Percentiles rank a stretch among this genome's conserved stretches.
phyloP scores from a whole-genome alignment of 2,797 vertebrate species.

The Neosilurus hyrtlii region DNA sequence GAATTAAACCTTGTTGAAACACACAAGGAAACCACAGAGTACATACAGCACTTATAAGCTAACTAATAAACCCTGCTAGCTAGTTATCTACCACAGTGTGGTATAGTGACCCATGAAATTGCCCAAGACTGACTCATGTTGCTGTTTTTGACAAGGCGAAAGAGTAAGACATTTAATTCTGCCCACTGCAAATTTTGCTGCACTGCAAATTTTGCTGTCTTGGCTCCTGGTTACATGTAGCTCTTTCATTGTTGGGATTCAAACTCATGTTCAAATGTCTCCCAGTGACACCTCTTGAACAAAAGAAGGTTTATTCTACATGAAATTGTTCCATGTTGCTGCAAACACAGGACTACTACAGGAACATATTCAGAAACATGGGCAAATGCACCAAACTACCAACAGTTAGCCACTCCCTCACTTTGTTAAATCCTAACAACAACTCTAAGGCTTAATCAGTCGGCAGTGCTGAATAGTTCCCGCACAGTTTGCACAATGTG shows the following conservation, averaged over 20 bases:
- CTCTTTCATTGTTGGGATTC: not conserved
- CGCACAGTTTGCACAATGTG: constrained; percentile 24
- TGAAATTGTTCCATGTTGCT: not conserved
- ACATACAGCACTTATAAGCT: not conserved
- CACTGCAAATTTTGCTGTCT: not conserved
- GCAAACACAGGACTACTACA: not conserved
- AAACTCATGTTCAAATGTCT: not conserved
- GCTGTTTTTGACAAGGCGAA: not conserved
- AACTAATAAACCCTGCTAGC: not conserved
- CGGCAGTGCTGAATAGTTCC: constrained; percentile 48
- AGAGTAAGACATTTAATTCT: not conserved
- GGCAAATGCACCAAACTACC: constrained; percentile 26
- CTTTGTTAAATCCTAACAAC: constrained; percentile 49
- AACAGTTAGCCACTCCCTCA: constrained; percentile 36
- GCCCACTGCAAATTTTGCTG: not conserved
- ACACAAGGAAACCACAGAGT: not conserved
- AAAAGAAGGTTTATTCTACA: not conserved
- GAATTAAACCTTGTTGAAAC: too few relatives aligned
- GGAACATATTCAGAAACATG: constrained; percentile 24
- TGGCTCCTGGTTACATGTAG: not conserved
- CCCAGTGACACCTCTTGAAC: not conserved
- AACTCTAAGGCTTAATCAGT: constrained; percentile 20
- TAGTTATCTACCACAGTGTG: not conserved
- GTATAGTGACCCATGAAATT: not conserved
- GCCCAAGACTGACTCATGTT: not conserved